Percentiles rank a stretch among this genome's conserved stretches.
Conservation (phyloP, 2,113 vertebrate species). For the Corythornis madagascariensis region DNA sequence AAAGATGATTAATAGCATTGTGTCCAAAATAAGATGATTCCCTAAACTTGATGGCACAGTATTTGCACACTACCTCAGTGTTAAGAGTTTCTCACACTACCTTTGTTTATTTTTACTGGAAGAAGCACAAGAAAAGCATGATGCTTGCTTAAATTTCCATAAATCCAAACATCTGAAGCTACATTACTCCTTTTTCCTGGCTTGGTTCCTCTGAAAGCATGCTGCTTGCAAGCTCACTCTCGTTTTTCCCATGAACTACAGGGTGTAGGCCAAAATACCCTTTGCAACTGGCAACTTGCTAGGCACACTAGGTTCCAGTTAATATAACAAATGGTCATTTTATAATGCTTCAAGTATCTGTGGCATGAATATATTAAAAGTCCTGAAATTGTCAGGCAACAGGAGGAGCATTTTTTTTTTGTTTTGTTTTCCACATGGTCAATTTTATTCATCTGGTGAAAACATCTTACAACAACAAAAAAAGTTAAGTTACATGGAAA, state of each 20-base stretch:
- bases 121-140: slow-evolving; percentile 45
- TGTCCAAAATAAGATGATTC: neutral
- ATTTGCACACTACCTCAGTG: neutral
- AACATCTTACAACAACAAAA: neutral
- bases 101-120: slow-evolving; percentile 64
- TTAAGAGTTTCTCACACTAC: slow-evolving; percentile 45
- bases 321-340: neutral
- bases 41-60: neutral
- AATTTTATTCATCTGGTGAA: slow-evolving; percentile 38
- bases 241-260: slow-evolving; percentile 49
- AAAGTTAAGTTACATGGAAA: neutral
- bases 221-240: neutral
- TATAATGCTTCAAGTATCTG: neutral
- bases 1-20: neutral
- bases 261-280: slow-evolving; percentile 45
- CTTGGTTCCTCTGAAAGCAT: slow-evolving; percentile 13
- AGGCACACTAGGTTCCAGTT: slow-evolving; percentile 11
- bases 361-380: neutral
- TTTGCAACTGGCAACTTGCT: slow-evolving; percentile 28
- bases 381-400: slow-evolving; percentile 15
- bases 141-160: neutral
- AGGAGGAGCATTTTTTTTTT: neutral
- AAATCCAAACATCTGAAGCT: slow-evolving; percentile 44
- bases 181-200: slow-evolving; percentile 40
- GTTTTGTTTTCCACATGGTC: slow-evolving; percentile 3